Base-by-base conservation (phyloP, 2,113 vertebrate species). In the Furnarius figulus region DNA sequence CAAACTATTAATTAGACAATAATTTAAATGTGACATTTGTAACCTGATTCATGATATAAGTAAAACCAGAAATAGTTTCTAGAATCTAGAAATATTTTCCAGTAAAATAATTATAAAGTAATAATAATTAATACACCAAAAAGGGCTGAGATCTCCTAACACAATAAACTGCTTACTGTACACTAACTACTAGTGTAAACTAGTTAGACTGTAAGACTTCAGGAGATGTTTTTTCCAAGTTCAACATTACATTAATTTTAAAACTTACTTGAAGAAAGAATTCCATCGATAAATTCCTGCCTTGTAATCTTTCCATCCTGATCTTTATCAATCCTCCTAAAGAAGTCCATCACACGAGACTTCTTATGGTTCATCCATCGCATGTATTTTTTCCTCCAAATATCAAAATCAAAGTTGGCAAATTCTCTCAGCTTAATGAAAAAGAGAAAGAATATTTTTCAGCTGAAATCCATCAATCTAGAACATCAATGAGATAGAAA, bases 341-440 rank as follows among this genome's bases (percentile, higher is more conserved):
- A 99, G 97, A 99, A 99, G 96, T 99, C 99, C 99, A 99, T 99
- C 89, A 99, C 99, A 1, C 99, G 98, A 25, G 99, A 99, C 95
- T 99, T 99, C 96, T 99, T 99, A 91, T 99, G 99, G 97, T 99
- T 99, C 99, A 99, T 99, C 99, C 99, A 99, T 23, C 99, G 98
- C 99, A 99, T 99, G 96, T 99, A 99, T 88, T 99, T 99, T 97
- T 99, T 99, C 91, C 99, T 98, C 99, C 99, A 99, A 93, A 99
- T 97, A 87, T 99, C 99, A 96, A 99, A 99, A 97, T 99, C 99
- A 72, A 99, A 99, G 98, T 99, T 99, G 94, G 99, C 99, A 94
- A 99, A 99, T 97, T 99, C 99, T 91, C 98, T 99, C 82, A 99
- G 96, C 99, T 99, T 95, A 86, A 91, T 33, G 33, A 85, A 92